These are phyloP conservation scores for Ceratoteleas bidentatus DNA, from an alignment of 1,140 invertebrate genomes.

Conservation along the genomic window DNA sequence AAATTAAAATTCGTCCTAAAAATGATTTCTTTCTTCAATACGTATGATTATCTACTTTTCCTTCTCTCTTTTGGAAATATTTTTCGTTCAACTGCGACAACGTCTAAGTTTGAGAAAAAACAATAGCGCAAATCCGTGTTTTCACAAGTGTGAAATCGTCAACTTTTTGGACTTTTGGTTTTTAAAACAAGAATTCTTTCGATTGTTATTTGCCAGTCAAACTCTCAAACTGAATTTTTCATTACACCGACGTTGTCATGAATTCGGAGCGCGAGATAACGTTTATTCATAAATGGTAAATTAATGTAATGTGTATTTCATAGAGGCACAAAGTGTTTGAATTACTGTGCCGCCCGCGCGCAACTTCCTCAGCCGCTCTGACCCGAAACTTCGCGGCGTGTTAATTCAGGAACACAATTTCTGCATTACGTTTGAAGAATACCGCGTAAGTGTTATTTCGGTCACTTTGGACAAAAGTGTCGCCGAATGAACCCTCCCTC, in stretches of 20 bases:
- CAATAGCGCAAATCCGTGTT: background rate
- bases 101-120: too few relatives aligned
- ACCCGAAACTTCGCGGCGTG: conserved; percentile 39
- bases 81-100: too few relatives aligned
- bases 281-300: conserved; percentile 52
- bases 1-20: too few relatives aligned
- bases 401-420: conserved; percentile 49
- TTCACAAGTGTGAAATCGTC: background rate
- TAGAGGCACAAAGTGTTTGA: conserved; percentile 54
- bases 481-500: too few relatives aligned
- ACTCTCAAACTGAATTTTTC: conserved; percentile 18
- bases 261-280: conserved; percentile 33
- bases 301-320: conserved; percentile 55
- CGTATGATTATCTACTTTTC: too few relatives aligned
- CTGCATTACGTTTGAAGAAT: conserved; percentile 51
- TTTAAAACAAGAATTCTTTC: too few relatives aligned
- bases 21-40: too few relatives aligned
- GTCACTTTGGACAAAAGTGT: conserved; percentile 11
- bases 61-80: too few relatives aligned
- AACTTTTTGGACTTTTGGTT: too few relatives aligned
- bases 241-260: conserved; percentile 7
- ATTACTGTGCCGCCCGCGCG: conserved; percentile 29
- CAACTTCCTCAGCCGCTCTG: conserved; percentile 25
- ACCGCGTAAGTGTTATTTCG: conserved; percentile 17
- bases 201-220: too few relatives aligned